These are phyloP conservation scores for Hippocampus comes DNA, from an alignment of 2,113 vertebrate species.

Conservation along the genomic window DNA sequence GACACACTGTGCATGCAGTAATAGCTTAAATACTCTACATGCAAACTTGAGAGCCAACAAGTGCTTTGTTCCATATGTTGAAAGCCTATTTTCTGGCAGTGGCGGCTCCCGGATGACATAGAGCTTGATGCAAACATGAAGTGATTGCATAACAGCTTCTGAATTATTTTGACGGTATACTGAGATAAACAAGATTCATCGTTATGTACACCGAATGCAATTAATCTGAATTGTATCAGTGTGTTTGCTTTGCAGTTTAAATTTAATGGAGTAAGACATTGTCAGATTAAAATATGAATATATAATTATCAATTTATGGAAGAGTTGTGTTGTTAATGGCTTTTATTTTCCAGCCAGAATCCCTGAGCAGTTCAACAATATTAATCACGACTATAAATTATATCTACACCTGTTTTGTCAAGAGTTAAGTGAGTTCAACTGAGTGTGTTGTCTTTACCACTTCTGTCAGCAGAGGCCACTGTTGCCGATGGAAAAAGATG, in stretches of 20 bases:
- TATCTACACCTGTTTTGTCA: no score
- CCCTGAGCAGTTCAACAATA: not conserved
- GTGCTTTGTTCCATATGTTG: not conserved
- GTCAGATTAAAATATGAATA: not conserved
- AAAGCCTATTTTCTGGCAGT: not conserved
- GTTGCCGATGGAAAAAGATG: not conserved
- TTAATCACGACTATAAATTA: not conserved
- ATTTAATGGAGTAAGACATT: not conserved
- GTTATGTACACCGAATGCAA: not conserved
- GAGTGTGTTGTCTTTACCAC: not conserved
- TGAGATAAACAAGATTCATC: not conserved
- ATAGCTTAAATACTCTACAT: not conserved
- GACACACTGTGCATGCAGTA: conserved; percentile 3
- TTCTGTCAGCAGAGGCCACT: conserved; percentile 5
- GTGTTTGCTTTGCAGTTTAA: not conserved
- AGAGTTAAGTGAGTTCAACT: no score
- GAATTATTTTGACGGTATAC: not conserved
- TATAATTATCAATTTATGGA: not conserved
- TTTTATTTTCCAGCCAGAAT: not conserved
- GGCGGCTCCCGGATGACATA: not conserved
- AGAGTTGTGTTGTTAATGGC: not conserved
- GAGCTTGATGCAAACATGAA: not conserved
- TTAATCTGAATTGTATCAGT: not conserved
- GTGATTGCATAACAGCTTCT: not conserved
- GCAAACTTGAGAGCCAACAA: not conserved